A percentile compares a stretch with the other conserved stretches of the same genome.
These are phyloP conservation scores for Amaurobius ferox DNA, from an alignment of 2,888 invertebrate genomes.

Conservation along the genomic window DNA sequence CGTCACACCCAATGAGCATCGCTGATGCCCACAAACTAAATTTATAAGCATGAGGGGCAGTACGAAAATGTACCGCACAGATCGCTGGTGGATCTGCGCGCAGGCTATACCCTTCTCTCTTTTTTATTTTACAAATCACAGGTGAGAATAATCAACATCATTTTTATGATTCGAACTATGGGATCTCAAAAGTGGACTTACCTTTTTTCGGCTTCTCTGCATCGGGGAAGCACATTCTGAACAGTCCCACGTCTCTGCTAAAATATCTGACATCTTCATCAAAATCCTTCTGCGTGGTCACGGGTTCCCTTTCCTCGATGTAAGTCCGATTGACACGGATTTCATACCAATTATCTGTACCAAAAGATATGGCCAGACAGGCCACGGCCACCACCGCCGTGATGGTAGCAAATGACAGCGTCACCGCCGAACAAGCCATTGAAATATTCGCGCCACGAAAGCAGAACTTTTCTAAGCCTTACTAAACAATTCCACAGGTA, in stretches of 20 bases:
- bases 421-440: conserved; percentile 83
- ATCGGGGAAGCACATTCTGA: conserved; percentile 92
- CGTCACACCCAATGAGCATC: too few relatives aligned
- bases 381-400: conserved; percentile 96
- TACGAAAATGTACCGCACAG: too few relatives aligned
- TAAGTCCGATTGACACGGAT: conserved; percentile 92
- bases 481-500: conserved; percentile 36
- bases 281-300: conserved; percentile 70
- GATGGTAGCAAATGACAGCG: conserved; percentile 95
- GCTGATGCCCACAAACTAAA: too few relatives aligned
- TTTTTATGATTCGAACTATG: too few relatives aligned
- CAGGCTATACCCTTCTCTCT: too few relatives aligned
- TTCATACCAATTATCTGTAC: conserved; percentile 97
- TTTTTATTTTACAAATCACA: too few relatives aligned
- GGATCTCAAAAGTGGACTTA: conserved; percentile 72
- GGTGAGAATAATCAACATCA: neutral
- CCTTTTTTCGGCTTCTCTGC: conserved; percentile 86
- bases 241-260: conserved; percentile 94
- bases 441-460: neutral
- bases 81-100: too few relatives aligned
- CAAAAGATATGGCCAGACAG: conserved; percentile 93
- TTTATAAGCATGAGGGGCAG: too few relatives aligned
- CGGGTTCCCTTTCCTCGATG: conserved; percentile 82
- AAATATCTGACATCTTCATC: conserved; percentile 88
- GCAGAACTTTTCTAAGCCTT: neutral